These are phyloP conservation scores for Amblyopsis rosae DNA, from an alignment of 2,113 vertebrate species.

Conservation along the genomic window DNA sequence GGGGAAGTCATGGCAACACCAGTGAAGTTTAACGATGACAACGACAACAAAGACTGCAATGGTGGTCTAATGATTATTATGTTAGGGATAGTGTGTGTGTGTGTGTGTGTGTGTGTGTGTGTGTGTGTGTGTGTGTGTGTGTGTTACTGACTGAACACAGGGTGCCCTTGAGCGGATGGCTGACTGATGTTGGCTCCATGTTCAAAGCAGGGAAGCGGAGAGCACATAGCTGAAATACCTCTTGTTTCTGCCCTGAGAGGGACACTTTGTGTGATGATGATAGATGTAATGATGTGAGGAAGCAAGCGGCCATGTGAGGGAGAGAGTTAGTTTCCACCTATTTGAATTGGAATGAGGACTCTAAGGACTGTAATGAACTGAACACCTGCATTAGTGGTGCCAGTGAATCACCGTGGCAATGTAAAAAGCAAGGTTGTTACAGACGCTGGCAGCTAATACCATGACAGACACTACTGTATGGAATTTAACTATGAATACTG, in stretches of 20 bases:
- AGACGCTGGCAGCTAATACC: no score
- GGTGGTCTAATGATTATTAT: neutral
- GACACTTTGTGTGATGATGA: constrained; percentile 11
- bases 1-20: neutral
- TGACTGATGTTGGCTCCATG: constrained; percentile 73
- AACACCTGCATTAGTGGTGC: constrained; percentile 2
- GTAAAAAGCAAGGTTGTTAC: neutral
- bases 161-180: constrained; percentile 44
- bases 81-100: neutral
- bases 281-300: neutral
- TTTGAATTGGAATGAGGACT: neutral
- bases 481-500: no score
- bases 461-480: no score
- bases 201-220: constrained; percentile 69
- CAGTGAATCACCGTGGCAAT: neutral
- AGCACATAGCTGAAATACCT: constrained; percentile 71
- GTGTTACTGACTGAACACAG: neutral
- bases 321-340: neutral
- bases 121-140: neutral
- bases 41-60: neutral
- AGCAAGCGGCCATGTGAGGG: neutral
- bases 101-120: neutral
- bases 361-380: neutral
- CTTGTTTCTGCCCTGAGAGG: constrained; percentile 50
- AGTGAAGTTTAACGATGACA: neutral